These are phyloP conservation scores for Euborellia annulipes DNA, from an alignment of 1,140 invertebrate species.

Conservation along the genomic window DNA sequence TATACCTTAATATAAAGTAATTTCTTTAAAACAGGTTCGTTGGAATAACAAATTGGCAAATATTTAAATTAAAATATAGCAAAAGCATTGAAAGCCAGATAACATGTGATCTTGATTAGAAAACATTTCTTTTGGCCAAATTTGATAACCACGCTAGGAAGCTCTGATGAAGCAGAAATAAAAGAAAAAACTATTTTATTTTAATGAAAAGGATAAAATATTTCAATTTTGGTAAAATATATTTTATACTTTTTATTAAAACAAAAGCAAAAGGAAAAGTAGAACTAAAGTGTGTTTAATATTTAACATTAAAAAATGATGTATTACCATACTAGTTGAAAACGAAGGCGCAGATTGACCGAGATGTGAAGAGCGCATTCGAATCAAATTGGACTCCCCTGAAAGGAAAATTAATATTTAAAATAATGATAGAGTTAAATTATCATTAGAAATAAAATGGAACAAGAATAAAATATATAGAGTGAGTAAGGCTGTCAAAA, in stretches of 20 bases:
- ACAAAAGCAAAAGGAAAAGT: not conserved
- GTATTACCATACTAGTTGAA: conserved; percentile 58
- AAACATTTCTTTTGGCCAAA: too few relatives aligned
- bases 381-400: conserved; percentile 52
- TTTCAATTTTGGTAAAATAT: not conserved
- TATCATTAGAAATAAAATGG: too few relatives aligned
- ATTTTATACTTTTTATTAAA: not conserved
- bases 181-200: not conserved
- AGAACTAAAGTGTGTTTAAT: too few relatives aligned
- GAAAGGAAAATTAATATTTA: not conserved
- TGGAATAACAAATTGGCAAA: too few relatives aligned
- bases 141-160: not conserved
- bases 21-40: too few relatives aligned
- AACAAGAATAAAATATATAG: too few relatives aligned
- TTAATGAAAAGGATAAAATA: not conserved
- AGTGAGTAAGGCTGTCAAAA: too few relatives aligned
- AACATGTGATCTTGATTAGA: too few relatives aligned
- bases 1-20: too few relatives aligned
- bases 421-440: too few relatives aligned
- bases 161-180: not conserved
- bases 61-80: too few relatives aligned
- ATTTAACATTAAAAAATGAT: not conserved
- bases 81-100: too few relatives aligned
- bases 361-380: conserved; percentile 70
- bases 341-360: conserved; percentile 85